Conservation (phyloP, 2,888 invertebrate genomes). For the Candidula unifasciata region DNA sequence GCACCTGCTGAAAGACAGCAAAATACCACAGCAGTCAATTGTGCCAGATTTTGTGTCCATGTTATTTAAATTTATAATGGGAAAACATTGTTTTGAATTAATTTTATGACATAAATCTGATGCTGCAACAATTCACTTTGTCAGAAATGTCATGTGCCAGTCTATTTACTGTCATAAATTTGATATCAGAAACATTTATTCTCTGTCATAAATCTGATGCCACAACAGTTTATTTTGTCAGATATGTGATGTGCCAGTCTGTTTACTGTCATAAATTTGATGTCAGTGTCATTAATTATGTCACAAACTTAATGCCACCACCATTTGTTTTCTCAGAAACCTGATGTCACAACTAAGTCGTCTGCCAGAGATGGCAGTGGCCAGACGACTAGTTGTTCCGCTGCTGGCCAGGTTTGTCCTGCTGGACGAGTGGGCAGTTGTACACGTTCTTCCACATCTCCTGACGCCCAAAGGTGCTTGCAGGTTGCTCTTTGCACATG, state of each 20-base stretch:
- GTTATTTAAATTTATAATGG: too few species aligned
- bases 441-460: conserved; percentile 84
- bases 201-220: neutral
- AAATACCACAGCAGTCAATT: too few species aligned
- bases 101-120: too few species aligned
- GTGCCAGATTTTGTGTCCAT: too few species aligned
- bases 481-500: too few species aligned
- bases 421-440: conserved; percentile 88
- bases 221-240: neutral
- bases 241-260: neutral
- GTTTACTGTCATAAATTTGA: neutral
- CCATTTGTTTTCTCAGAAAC: conserved; percentile 75
- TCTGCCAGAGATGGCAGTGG: conserved; percentile 89
- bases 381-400: conserved; percentile 87
- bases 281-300: too few species aligned
- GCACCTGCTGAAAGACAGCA: too few species aligned
- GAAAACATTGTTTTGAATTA: too few species aligned
- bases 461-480: conserved; percentile 85
- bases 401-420: conserved; percentile 90
- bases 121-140: too few species aligned
- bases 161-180: too few species aligned
- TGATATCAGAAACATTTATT: too few species aligned
- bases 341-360: conserved; percentile 84
- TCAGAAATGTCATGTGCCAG: too few species aligned
- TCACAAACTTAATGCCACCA: neutral